A percentile compares a stretch with the other conserved stretches of the same genome.
These are phyloP conservation scores for Clarias gariepinus DNA, from an alignment of 2,113 vertebrate species.

Conservation along the genomic window DNA sequence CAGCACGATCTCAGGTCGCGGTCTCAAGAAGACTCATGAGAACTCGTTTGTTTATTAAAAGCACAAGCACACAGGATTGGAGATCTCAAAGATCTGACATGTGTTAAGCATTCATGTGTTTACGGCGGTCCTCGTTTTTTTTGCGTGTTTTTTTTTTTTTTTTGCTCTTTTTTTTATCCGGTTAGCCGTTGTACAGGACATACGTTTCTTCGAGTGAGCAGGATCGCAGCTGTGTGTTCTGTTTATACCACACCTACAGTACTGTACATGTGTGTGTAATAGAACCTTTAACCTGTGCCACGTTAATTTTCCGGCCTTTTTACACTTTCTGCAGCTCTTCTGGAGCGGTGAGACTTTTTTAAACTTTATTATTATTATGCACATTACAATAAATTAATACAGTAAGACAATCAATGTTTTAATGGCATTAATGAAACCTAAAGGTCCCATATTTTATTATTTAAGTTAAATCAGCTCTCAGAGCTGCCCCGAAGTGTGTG, in stretches of 20 bases:
- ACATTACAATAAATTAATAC: background rate
- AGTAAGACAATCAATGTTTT: background rate
- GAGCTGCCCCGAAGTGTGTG: no score
- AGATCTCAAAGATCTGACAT: slow-evolving; percentile 48
- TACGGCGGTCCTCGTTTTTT: slow-evolving; percentile 45
- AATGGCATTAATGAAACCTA: no score
- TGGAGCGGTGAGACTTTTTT: background rate
- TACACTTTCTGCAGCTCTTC: background rate
- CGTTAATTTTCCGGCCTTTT: background rate
- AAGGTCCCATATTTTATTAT: no score
- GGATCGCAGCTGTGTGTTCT: slow-evolving; percentile 43
- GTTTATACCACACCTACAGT: slow-evolving; percentile 5
- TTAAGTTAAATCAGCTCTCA: no score
- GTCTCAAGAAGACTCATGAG: slow-evolving; percentile 38
- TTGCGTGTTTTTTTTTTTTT: no score
- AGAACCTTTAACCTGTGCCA: background rate
- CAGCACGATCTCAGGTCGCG: slow-evolving; percentile 48
- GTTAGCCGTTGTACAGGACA: slow-evolving; percentile 12
- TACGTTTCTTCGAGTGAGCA: slow-evolving; percentile 33
- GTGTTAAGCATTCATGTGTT: slow-evolving; percentile 69
- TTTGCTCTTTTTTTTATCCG: slow-evolving; percentile 12
- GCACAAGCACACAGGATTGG: slow-evolving; percentile 41
- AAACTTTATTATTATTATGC: background rate
- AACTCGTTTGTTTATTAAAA: slow-evolving; percentile 54
- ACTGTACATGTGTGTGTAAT: background rate